A percentile compares a stretch with the other conserved stretches of the same genome.
phyloP scores from a whole-genome alignment of 2,113 vertebrate species.

The Chunga burmeisteri region DNA sequence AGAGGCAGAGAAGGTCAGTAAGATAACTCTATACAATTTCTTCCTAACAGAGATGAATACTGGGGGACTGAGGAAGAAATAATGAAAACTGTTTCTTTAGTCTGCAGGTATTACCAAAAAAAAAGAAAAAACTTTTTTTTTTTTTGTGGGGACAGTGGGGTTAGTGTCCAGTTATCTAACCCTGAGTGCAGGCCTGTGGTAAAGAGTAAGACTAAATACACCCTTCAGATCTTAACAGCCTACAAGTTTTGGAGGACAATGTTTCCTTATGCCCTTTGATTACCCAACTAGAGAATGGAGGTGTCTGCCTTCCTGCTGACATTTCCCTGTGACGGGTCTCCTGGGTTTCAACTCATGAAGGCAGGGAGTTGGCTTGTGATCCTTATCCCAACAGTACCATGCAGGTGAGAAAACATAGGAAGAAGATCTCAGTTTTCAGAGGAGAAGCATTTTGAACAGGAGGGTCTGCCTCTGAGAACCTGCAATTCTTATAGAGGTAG shows the following conservation, averaged over 20 bases:
- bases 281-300: rapidly evolving
- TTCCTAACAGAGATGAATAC: not conserved
- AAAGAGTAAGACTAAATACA: not conserved
- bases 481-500: not conserved
- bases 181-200: not conserved
- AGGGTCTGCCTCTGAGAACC: not conserved
- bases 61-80: not conserved
- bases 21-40: not conserved
- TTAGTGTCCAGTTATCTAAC: not conserved
- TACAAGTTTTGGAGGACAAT: not conserved
- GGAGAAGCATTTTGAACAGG: not conserved
- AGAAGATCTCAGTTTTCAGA: not conserved
- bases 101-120: not conserved
- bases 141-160: not conserved
- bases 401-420: not conserved
- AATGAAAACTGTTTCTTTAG: not conserved
- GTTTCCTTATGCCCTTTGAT: not conserved
- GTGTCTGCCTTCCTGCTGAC: not conserved
- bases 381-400: not conserved
- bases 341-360: not conserved
- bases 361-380: not conserved
- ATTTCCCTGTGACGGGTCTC: not conserved
- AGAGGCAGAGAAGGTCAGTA: not conserved
- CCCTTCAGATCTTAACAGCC: not conserved
- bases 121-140: rapidly evolving